phyloP scores from a whole-genome alignment of 1,140 invertebrate species.

The Homalodisca vitripennis region DNA sequence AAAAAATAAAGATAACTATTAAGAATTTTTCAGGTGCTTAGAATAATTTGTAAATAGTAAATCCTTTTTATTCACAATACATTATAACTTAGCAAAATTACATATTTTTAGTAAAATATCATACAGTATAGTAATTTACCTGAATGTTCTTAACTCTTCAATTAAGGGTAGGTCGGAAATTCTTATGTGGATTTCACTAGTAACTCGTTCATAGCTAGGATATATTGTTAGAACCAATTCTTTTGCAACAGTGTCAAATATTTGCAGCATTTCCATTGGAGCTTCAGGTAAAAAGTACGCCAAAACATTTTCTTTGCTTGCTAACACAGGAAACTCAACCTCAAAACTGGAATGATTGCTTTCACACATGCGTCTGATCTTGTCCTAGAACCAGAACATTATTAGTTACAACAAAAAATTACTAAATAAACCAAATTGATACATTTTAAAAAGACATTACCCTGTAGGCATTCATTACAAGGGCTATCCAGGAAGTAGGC shows the following conservation, averaged over 20 bases:
- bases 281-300: slow-evolving; percentile 98
- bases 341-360: slow-evolving; percentile 88
- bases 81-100: no score
- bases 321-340: slow-evolving; percentile 91
- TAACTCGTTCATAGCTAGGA: slow-evolving; percentile 94
- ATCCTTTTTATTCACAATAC: no score
- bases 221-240: slow-evolving; percentile 94
- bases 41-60: no score
- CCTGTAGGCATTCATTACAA: no score
- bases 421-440: neutral
- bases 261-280: slow-evolving; percentile 92
- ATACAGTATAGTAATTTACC: slow-evolving; percentile 52
- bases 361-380: slow-evolving; percentile 94
- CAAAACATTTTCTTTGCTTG: slow-evolving; percentile 86
- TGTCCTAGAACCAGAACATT: slow-evolving; percentile 54
- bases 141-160: slow-evolving; percentile 92
- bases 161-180: slow-evolving; percentile 94
- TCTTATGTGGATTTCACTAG: slow-evolving; percentile 89
- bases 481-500: no score
- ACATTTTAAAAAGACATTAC: no score
- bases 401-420: neutral
- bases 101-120: no score
- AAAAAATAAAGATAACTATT: no score
- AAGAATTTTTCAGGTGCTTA: no score
- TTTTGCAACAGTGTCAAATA: slow-evolving; percentile 92